Evolutionary conservation across 2,113 vertebrate species (phyloP).

Genomic region (Siniperca chuatsi): DNA sequence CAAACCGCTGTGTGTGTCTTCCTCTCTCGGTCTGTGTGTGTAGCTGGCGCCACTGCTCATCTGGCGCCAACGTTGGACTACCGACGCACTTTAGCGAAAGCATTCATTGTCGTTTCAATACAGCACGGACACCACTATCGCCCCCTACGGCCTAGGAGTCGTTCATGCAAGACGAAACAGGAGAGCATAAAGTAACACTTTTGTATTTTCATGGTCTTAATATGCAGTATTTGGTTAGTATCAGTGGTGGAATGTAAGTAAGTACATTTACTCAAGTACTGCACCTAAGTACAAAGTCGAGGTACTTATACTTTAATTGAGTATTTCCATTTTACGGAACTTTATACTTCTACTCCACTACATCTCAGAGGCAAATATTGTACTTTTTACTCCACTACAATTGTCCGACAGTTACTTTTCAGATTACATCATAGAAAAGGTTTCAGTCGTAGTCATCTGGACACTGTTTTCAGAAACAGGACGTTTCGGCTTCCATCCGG

Average conservation of each 20-base stretch:
- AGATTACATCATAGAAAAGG: too few species aligned
- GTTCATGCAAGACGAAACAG: background rate
- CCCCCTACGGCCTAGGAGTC: conserved; percentile 67
- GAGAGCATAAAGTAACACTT: too few species aligned
- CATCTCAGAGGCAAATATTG: background rate
- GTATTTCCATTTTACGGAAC: background rate
- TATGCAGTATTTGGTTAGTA: too few species aligned
- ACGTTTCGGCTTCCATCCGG: too few species aligned
- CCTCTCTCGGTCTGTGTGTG: conserved; percentile 66
- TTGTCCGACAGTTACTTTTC: background rate
- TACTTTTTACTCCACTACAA: too few species aligned
- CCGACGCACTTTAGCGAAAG: conserved; percentile 81
- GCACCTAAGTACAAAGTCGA: too few species aligned
- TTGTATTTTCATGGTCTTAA: too few species aligned
- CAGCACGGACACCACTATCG: background rate
- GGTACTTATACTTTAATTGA: background rate
- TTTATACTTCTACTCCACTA: background rate
- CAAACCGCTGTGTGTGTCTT: conserved; percentile 62
- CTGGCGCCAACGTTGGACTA: conserved; percentile 85
- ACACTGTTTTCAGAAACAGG: too few species aligned
- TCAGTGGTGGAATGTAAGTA: too few species aligned
- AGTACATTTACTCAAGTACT: too few species aligned
- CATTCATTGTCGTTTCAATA: conserved; percentile 30
- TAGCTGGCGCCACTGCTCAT: conserved; percentile 84
- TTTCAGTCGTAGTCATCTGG: too few species aligned